Percentiles rank a stretch among this genome's conserved stretches.
phyloP scores from a whole-genome alignment of 2,888 invertebrate species.

The Drosophila yooni region DNA sequence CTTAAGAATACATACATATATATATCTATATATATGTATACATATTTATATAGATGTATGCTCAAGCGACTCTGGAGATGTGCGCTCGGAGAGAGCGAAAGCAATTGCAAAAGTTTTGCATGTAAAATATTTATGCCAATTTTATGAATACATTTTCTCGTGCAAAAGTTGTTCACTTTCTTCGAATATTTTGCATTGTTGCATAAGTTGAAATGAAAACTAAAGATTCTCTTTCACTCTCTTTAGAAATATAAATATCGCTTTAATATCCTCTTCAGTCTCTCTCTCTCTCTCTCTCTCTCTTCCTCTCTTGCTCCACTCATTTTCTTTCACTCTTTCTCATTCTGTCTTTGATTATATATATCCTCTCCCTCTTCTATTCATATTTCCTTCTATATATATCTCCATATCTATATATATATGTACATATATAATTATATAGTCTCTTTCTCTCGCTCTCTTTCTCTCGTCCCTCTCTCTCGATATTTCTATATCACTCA shows the following conservation, averaged over 20 bases:
- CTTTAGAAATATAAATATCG: background rate
- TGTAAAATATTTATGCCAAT: background rate
- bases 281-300: background rate
- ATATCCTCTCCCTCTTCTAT: background rate
- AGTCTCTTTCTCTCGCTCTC: background rate
- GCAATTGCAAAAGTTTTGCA: slow-evolving; percentile 1
- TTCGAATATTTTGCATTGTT: background rate
- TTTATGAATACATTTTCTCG: background rate
- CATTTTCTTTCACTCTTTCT: background rate
- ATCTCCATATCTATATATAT: no score
- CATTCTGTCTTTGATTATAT: background rate
- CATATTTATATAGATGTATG: background rate
- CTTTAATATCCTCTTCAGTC: background rate
- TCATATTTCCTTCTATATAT: background rate
- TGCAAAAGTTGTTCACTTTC: background rate
- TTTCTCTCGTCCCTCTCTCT: background rate
- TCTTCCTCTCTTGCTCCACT: background rate
- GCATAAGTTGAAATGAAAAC: background rate
- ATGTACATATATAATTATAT: no score
- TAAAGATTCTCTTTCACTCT: background rate
- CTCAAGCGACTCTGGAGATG: background rate
- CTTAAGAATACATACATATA: background rate
- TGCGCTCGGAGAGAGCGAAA: background rate
- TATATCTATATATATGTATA: background rate
- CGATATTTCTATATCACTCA: background rate